Evolutionary conservation across 2,113 vertebrate genomes (phyloP), one percentile per base, ranked within the genome.

Genomic region (Conger conger): DNA sequence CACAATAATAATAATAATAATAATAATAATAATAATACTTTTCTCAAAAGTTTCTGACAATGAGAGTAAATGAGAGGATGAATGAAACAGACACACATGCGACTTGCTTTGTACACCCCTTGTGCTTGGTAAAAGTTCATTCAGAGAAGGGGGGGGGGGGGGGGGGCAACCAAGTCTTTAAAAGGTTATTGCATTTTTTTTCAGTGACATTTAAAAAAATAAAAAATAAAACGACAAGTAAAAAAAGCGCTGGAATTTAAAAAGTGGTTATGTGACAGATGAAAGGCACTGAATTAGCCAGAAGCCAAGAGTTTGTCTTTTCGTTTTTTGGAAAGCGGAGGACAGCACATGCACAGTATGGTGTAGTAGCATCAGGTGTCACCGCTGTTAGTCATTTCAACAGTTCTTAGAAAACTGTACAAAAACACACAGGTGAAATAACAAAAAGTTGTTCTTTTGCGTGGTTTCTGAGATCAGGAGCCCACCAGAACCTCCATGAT

Each of bases 401-500:
- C 76, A 60, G 79, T 50, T 27, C 9, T 53, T 81, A 86, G 77
- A 86, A 86, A 86, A 83, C 80, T 82, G 50, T 86, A 86, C 77
- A 85, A 81, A 80, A 76, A 37, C 30, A 79, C 60, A 20, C 57
- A 85, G 35, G n/a, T 53, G 37, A 40, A 17, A 37, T 27, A 50
- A 78, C 38, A 35, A 23, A 73, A 76, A 81, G 0, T 60, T 35
- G 11, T 38, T 36, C 73, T 30, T 40, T 54, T 60, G 78, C 35
- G 82, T 38, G 57, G 68, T n/a, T 23, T 82, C 23, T 36, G 35
- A 79, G 54, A 76, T 96, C 94, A 97, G 88, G 96, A 98, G 88
- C 97, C 96, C 20, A 98, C 97, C 11, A 98, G 95, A 91, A 98
- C 96, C 93, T 98, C 97, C 97, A 98, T 97, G 88, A 98, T 97